Evolutionary conservation across 2,113 vertebrate species (phyloP).

Genomic region (Bos taurus): DNA sequence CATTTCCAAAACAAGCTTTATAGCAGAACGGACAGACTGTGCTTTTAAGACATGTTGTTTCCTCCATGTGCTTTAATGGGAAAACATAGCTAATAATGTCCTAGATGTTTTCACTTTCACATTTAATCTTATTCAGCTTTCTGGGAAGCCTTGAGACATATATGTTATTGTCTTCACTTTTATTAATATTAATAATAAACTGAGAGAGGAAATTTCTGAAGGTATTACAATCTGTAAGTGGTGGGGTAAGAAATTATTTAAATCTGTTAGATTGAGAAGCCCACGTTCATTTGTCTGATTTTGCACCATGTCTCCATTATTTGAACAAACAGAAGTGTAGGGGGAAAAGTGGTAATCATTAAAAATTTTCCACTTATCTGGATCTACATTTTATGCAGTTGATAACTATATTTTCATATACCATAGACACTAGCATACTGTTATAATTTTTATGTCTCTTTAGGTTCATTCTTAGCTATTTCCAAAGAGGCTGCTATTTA

Average conservation of each 20-base stretch:
- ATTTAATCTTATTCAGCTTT: background rate
- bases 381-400: slow-evolving; percentile 10
- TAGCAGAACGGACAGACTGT: background rate
- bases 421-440: slow-evolving; percentile 34
- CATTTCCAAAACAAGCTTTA: background rate
- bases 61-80: background rate
- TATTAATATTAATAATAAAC: background rate
- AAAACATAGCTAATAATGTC: background rate
- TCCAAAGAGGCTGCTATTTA: slow-evolving; percentile 21
- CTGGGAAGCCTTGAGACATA: background rate
- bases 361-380: background rate
- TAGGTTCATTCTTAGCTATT: slow-evolving; percentile 34
- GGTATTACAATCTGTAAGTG: background rate
- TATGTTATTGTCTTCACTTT: background rate
- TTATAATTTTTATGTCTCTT: slow-evolving; percentile 41
- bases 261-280: background rate
- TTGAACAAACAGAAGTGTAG: background rate
- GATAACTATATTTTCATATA: slow-evolving; percentile 1
- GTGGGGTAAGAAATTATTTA: background rate
- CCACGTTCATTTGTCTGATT: background rate
- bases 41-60: background rate
- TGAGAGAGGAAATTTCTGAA: background rate
- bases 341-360: background rate
- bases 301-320: background rate
- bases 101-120: background rate